Percentiles rank a stretch among this genome's conserved stretches.
Conservation (phyloP, 1,140 invertebrate genomes). For the Drosophila ironensis region DNA sequence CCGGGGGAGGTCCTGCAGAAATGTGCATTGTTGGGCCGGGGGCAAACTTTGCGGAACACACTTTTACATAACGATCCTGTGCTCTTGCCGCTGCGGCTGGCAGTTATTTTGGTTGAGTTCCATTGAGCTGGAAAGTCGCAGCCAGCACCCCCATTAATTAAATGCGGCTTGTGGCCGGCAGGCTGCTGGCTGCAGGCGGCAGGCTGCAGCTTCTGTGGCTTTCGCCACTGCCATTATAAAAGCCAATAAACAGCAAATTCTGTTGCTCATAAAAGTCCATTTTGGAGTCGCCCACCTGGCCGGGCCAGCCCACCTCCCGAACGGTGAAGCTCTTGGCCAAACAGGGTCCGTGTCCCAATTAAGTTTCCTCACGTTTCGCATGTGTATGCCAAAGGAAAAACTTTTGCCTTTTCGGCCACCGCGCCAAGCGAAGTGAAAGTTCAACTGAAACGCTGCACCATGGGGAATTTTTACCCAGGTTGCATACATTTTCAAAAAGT, state of each 20-base stretch:
- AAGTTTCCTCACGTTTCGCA: slow-evolving; percentile 69
- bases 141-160: slow-evolving; percentile 51
- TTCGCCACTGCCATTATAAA: slow-evolving; percentile 43
- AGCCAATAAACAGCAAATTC: slow-evolving; percentile 56
- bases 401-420: slow-evolving; percentile 22
- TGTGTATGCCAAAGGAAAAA: slow-evolving; percentile 60
- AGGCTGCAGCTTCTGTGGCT: slow-evolving; percentile 36
- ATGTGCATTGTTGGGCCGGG: slow-evolving; percentile 22
- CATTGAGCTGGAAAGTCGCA: slow-evolving; percentile 31
- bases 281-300: slow-evolving; percentile 11
- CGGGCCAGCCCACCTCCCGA: neutral
- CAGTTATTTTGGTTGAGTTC: slow-evolving; percentile 14
- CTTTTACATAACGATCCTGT: slow-evolving; percentile 18
- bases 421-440: slow-evolving; percentile 63
- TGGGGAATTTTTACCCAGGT: neutral
- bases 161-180: slow-evolving; percentile 44
- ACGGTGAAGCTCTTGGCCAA: neutral
- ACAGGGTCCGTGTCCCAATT: slow-evolving; percentile 46
- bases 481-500: neutral
- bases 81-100: slow-evolving; percentile 1
- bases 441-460: slow-evolving; percentile 27
- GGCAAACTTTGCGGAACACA: slow-evolving; percentile 30
- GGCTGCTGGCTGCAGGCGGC: slow-evolving; percentile 27
- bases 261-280: slow-evolving; percentile 53
- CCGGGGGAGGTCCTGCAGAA: neutral